Percentiles rank a stretch among this genome's conserved stretches.
Evolutionary conservation across 2,888 invertebrate genomes (phyloP).

Genomic region (Antheraea yamamai): DNA sequence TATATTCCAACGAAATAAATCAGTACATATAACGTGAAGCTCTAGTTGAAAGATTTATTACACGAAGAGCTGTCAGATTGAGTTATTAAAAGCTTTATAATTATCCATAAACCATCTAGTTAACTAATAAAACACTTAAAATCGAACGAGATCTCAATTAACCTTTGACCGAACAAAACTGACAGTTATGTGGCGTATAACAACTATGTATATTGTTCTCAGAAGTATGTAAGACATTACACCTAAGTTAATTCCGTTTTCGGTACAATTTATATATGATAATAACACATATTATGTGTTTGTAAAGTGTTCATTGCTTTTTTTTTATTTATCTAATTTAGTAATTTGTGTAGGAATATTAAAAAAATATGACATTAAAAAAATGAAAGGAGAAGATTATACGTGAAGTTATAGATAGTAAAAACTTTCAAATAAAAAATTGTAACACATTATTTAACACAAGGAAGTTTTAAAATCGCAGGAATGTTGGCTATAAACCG

Average conservation of each 20-base stretch:
- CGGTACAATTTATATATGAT: background rate
- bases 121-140: conserved; percentile 16
- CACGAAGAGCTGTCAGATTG: background rate
- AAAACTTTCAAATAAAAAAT: too few species aligned
- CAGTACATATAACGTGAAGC: background rate
- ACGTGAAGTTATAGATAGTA: too few species aligned
- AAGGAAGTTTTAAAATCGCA: background rate
- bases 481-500: background rate
- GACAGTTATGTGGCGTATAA: conserved; percentile 28
- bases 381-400: too few species aligned
- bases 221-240: conserved; percentile 24
- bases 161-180: conserved; percentile 36
- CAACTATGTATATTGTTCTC: conserved; percentile 50
- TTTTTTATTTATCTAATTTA: too few species aligned
- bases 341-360: too few species aligned
- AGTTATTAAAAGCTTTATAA: conserved; percentile 16
- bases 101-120: conserved; percentile 28
- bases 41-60: background rate
- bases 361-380: too few species aligned
- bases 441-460: too few species aligned
- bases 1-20: background rate
- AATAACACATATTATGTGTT: too few species aligned
- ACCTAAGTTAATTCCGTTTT: conserved; percentile 7
- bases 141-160: conserved; percentile 44
- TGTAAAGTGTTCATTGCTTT: too few species aligned